A percentile compares a stretch with the other conserved stretches of the same genome.
These are phyloP conservation scores for Chloropsis hardwickii DNA, from an alignment of 2,113 vertebrate species.

Conservation along the genomic window DNA sequence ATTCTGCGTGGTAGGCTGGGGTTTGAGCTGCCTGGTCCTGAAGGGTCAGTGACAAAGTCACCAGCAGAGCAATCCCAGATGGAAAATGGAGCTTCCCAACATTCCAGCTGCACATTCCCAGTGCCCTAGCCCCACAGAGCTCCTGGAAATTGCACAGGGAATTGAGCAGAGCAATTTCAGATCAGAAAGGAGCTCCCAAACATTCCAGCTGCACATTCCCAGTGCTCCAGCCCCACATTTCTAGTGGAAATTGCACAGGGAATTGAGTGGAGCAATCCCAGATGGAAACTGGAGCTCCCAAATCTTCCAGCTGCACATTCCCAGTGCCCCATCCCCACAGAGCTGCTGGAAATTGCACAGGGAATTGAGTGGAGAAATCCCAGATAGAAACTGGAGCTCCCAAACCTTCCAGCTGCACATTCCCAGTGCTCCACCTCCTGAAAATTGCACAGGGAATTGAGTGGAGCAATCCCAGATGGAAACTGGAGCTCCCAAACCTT, in stretches of 20 bases:
- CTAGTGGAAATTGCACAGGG: not conserved
- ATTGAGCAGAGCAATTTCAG: not conserved
- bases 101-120: not conserved
- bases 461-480: not conserved
- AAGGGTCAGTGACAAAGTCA: not conserved
- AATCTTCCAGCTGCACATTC: not conserved
- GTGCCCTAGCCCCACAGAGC: not conserved
- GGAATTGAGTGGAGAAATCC: fast-evolving
- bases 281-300: too few relatives aligned
- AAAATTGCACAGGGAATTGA: fast-evolving
- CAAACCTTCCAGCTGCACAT: not conserved
- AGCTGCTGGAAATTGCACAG: not conserved
- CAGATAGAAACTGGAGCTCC: not conserved
- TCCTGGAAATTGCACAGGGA: not conserved
- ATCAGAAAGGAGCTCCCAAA: not conserved
- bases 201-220: not conserved
- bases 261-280: fast-evolving
- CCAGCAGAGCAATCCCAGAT: not conserved
- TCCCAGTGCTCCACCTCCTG: not conserved
- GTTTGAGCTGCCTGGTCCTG: not conserved
- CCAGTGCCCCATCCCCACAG: not conserved
- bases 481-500: not conserved
- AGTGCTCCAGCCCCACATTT: not conserved
- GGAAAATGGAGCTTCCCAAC: not conserved
- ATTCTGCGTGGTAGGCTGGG: fast-evolving